phyloP scores from a whole-genome alignment of 1,140 invertebrate species.

The Drosophila teissieri region DNA sequence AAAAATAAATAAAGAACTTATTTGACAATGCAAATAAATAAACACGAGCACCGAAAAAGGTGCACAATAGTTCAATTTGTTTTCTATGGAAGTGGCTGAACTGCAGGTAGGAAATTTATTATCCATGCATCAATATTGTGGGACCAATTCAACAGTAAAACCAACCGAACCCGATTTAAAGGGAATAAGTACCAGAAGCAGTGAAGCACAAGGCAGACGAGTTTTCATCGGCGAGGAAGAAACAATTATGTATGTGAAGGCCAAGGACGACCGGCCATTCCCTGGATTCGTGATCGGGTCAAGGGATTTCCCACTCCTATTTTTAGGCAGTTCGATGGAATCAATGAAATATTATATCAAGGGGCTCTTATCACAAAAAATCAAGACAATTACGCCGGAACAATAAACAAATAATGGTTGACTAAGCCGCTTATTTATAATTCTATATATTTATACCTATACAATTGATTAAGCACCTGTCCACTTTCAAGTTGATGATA shows the following conservation, averaged over 20 bases:
- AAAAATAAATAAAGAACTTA: slow-evolving; percentile 2
- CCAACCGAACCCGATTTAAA: not conserved
- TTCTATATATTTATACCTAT: slow-evolving; percentile 47
- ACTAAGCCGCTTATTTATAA: slow-evolving; percentile 38
- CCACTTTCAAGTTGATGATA: not conserved
- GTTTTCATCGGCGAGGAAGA: slow-evolving; percentile 4
- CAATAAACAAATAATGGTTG: slow-evolving; percentile 46
- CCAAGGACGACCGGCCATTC: slow-evolving; percentile 51
- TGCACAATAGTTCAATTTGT: not conserved
- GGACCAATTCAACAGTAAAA: not conserved
- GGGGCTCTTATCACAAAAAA: slow-evolving; percentile 16
- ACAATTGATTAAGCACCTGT: slow-evolving; percentile 21
- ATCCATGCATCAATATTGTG: not conserved
- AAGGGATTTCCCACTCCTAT: slow-evolving; percentile 30
- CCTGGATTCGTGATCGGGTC: slow-evolving; percentile 23
- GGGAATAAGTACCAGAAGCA: not conserved
- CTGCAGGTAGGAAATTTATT: not conserved
- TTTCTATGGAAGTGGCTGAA: not conserved
- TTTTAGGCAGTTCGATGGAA: slow-evolving; percentile 12
- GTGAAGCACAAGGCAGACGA: slow-evolving; percentile 16
- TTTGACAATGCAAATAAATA: slow-evolving; percentile 1
- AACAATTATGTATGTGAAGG: slow-evolving; percentile 59
- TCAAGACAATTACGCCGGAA: slow-evolving; percentile 29
- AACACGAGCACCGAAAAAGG: not conserved
- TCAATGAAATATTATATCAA: not conserved